Base-by-base conservation (phyloP, 2,888 invertebrate genomes). In the Helleia helle region DNA sequence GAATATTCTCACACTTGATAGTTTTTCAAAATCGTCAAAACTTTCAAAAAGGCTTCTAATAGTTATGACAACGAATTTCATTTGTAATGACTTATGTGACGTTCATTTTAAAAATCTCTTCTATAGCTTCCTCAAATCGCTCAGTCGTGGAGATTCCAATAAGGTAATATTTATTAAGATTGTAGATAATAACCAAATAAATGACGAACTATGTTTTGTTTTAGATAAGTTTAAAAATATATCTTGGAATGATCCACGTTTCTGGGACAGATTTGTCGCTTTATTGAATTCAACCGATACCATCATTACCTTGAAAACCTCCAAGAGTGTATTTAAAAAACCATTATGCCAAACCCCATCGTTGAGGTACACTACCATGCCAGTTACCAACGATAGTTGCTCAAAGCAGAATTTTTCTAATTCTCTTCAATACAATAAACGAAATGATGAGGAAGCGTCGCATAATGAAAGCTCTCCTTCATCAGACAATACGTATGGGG, bases 201-300 rank as follows among this genome's bases (percentile, higher is more conserved):
- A 69, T 49, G 80, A 83, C 39, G 84, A 84, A 51, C 56, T 84
- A 12, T 68, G 81, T 68, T 76, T 73, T 51, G 58, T 81, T 36
- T 60, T 84, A 66, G 80, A 84, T 65, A 83, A 81, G 55, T 88
- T 91, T 81, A 87, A 88, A 39, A 89, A 89, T 58, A 87, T 91
- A 54, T 87, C 90, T 43, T 92, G 91, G 89, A 90, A 89, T 50
- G 94, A 94, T 62, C 89, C 90, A 38, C 87, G 92, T 49, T 95
- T 95, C 76, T 95, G 95, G 95, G 93, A 93, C 58, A 92, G 92
- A 69, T 86, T 95, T 48, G 87, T 91, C 64, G 88, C 91, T 43
- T 88, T 94, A 84, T 91, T 93, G 30, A 93, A 93, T 68, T 90
- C 91, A 3, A 84, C 83, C 18, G 84, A 84, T 54, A 84, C 83